Percentiles rank a stretch among this genome's conserved stretches.
Conservation (phyloP, 2,113 vertebrate species). For the Mobula birostris region DNA sequence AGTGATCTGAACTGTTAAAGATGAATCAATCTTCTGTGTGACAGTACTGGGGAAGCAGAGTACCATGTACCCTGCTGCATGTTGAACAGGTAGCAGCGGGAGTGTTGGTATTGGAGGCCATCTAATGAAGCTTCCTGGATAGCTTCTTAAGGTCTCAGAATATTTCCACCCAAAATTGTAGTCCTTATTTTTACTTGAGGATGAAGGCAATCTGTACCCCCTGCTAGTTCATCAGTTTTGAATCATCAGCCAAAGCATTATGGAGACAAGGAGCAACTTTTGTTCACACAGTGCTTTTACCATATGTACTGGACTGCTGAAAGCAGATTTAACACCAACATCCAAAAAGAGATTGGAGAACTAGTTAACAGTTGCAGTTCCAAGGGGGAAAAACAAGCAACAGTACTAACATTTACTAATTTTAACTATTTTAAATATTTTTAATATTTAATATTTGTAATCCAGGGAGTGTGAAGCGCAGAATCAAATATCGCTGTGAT, state of each 20-base stretch:
- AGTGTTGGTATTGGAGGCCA: background rate
- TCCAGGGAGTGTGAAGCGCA: too few relatives aligned
- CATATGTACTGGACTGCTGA: background rate
- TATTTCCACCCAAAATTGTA: background rate
- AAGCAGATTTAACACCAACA: background rate
- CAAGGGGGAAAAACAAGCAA: background rate
- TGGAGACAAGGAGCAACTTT: background rate
- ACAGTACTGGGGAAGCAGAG: background rate
- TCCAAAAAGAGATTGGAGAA: background rate
- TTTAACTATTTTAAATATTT: too few relatives aligned
- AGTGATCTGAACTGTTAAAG: background rate
- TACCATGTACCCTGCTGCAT: too few relatives aligned
- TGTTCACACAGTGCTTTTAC: background rate
- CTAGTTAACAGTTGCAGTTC: background rate
- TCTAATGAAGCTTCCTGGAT: background rate
- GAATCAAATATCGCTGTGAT: too few relatives aligned
- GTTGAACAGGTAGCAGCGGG: background rate
- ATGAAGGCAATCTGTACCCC: background rate
- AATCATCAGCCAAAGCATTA: background rate
- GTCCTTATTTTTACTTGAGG: background rate
- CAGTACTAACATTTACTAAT: too few relatives aligned
- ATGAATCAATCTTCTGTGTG: background rate
- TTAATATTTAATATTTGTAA: too few relatives aligned
- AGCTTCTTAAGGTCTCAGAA: background rate
- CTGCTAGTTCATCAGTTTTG: background rate